These are phyloP conservation scores for Enteromius unitaeniatus DNA, from an alignment of 2,797 vertebrate species.

Conservation along the genomic window DNA sequence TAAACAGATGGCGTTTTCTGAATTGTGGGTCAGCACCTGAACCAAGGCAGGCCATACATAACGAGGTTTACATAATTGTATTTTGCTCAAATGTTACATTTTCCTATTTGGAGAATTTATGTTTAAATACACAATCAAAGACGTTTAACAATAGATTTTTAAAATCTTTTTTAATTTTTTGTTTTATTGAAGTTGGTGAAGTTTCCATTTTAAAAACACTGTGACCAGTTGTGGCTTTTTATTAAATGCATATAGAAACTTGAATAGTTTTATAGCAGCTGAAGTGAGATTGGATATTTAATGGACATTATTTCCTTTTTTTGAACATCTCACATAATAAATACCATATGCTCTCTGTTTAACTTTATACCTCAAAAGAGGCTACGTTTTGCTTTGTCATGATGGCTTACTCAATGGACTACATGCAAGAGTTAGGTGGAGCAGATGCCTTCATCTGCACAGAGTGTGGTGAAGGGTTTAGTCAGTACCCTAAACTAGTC, in stretches of 20 bases:
- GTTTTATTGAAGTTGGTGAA: neutral
- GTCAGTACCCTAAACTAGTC: constrained; percentile 77
- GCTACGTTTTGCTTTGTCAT: constrained; percentile 51
- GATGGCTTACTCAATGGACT: constrained; percentile 73
- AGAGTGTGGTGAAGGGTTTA: constrained; percentile 84
- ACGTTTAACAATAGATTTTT: neutral
- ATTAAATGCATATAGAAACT: neutral
- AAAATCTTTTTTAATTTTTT: neutral
- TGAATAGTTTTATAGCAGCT: neutral
- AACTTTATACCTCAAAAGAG: constrained; percentile 6
- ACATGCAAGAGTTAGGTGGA: constrained; percentile 63
- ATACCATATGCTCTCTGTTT: neutral
- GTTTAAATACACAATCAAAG: neutral
- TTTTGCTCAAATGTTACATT: constrained; percentile 25
- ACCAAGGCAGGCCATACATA: constrained; percentile 37
- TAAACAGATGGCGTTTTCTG: constrained; percentile 48
- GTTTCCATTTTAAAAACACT: neutral
- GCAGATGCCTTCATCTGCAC: constrained; percentile 83
- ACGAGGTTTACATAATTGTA: constrained; percentile 36
- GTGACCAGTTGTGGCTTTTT: neutral
- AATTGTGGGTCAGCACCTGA: constrained; percentile 37
- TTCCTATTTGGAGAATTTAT: neutral
- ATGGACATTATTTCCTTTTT: neutral
- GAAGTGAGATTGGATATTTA: neutral
- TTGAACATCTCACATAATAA: neutral